Conservation (phyloP, 2,888 invertebrate species). For the Zeuzera pyrina region DNA sequence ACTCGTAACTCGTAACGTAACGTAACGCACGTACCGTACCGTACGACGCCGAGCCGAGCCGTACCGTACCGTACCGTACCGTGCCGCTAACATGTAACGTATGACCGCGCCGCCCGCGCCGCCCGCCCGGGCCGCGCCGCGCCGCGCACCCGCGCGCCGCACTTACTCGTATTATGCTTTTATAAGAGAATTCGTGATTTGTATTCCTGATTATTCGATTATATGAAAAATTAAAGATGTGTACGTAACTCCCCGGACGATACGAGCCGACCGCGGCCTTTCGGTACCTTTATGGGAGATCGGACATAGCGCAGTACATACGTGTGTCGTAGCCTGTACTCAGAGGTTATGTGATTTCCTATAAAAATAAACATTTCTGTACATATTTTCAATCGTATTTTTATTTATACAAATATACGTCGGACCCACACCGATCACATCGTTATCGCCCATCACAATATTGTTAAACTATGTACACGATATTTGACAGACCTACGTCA, state of each 20-base stretch:
- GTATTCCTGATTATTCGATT: conserved; percentile 69
- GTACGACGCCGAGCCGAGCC: conserved; percentile 14
- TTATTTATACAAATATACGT: conserved; percentile 38
- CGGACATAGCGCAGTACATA: conserved; percentile 41
- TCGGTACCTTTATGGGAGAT: conserved; percentile 47
- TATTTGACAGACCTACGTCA: too few relatives aligned
- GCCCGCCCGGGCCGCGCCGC: conserved; percentile 10
- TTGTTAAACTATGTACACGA: too few relatives aligned
- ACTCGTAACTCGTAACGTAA: conserved; percentile 28
- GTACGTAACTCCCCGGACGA: conserved; percentile 62
- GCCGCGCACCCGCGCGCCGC: conserved; percentile 12
- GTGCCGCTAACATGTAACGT: conserved; percentile 9
- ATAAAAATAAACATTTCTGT: conserved; percentile 68
- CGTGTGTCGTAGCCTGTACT: conserved; percentile 46
- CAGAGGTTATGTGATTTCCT: conserved; percentile 59
- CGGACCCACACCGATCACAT: neutral
- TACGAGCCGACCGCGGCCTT: conserved; percentile 42
- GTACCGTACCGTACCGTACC: conserved; percentile 6
- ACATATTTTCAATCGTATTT: conserved; percentile 68
- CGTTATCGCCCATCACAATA: too few relatives aligned
- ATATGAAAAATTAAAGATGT: conserved; percentile 59
- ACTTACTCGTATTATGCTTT: conserved; percentile 68
- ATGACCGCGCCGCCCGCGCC: conserved; percentile 2
- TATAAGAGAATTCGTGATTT: conserved; percentile 70
- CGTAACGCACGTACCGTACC: conserved; percentile 24